Percentiles rank a stretch among this genome's conserved stretches.
phyloP scores from a whole-genome alignment of 1,140 invertebrate species.

The Polyergus mexicanus region DNA sequence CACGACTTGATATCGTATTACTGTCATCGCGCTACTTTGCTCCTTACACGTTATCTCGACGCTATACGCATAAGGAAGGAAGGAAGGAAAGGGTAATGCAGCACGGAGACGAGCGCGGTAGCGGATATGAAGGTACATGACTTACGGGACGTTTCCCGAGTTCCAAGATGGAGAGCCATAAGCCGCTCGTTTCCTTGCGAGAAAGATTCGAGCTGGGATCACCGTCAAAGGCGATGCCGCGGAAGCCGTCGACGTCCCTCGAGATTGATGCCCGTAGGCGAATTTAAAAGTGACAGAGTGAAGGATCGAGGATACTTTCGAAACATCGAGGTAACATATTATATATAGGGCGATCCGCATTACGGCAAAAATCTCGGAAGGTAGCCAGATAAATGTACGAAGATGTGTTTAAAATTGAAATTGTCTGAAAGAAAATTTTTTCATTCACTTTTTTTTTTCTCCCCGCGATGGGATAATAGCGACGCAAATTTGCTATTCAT shows the following conservation, averaged over 20 bases:
- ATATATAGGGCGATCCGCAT: constrained; percentile 39
- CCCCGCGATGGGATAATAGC: not conserved
- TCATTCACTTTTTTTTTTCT: not conserved
- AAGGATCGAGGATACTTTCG: constrained; percentile 51
- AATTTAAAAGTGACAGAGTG: constrained; percentile 66
- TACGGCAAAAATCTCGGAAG: constrained; percentile 32
- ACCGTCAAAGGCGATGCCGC: constrained; percentile 53
- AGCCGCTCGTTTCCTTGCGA: constrained; percentile 43
- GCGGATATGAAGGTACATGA: constrained; percentile 50
- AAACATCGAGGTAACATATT: constrained; percentile 56
- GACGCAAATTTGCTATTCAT: not conserved
- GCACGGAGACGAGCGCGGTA: constrained; percentile 20
- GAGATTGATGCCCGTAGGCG: constrained; percentile 66
- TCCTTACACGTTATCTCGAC: constrained; percentile 51
- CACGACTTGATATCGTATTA: constrained; percentile 50
- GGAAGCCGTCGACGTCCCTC: constrained; percentile 54
- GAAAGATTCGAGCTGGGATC: constrained; percentile 53
- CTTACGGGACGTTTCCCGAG: constrained; percentile 44
- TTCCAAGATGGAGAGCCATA: constrained; percentile 48
- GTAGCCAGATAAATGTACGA: constrained; percentile 27
- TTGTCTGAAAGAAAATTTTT: not conserved
- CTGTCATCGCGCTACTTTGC: constrained; percentile 30
- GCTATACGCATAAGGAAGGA: constrained; percentile 31
- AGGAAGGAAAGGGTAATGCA: constrained; percentile 47
- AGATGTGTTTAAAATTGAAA: constrained; percentile 15